A percentile compares a stretch with the other conserved stretches of the same genome.
These are phyloP conservation scores for Chlorodrepanis virens DNA, from an alignment of 2,113 vertebrate genomes.

Conservation along the genomic window DNA sequence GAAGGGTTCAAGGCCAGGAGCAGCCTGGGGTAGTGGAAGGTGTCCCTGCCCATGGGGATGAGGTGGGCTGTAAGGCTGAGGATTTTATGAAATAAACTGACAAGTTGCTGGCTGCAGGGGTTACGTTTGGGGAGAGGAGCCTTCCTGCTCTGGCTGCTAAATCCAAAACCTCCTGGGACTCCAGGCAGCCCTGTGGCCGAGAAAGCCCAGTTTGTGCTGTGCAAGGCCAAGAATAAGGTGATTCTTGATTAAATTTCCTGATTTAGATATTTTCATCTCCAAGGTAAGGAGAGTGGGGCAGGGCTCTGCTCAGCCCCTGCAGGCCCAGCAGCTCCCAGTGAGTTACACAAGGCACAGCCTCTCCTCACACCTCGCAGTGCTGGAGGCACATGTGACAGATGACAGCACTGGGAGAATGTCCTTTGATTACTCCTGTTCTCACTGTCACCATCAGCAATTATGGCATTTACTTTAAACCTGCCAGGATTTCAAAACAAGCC, in stretches of 20 bases:
- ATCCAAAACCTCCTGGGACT: rapidly evolving
- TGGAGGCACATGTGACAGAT: background rate
- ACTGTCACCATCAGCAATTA: background rate
- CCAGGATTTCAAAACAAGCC: constrained; percentile 6
- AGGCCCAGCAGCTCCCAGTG: background rate
- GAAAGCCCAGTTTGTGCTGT: background rate
- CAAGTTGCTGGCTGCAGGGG: background rate
- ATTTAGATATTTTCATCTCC: background rate
- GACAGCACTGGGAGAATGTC: background rate
- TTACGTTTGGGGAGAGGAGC: background rate
- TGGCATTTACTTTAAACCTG: background rate
- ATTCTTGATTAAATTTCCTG: background rate
- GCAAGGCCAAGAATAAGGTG: background rate
- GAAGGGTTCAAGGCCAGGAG: background rate
- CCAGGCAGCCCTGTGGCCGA: background rate
- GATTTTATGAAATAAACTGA: background rate
- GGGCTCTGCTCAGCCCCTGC: background rate
- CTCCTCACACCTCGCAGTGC: rapidly evolving
- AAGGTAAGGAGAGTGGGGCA: background rate
- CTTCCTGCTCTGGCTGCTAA: background rate
- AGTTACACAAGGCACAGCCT: background rate
- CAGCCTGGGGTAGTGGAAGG: background rate
- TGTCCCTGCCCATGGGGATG: background rate
- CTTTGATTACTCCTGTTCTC: background rate
- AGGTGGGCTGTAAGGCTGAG: background rate